Base-by-base conservation (phyloP, 2,797 vertebrate genomes). In the Alexandromys oeconomus region DNA sequence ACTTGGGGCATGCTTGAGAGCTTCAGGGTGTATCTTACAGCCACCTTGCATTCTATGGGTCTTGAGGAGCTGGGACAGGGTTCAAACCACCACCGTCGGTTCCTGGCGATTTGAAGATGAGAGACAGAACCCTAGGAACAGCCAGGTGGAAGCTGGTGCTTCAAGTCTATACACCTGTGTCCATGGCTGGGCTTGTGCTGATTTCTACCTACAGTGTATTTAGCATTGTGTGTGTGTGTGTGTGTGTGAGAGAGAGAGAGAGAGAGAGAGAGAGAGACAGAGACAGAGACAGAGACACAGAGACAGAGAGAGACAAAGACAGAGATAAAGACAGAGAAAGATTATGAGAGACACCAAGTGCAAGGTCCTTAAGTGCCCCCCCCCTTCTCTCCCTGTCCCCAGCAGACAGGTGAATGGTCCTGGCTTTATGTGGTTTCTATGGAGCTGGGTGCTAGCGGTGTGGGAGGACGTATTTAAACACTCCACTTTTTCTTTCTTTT, bases 371-470 rank as follows among this genome's bases (percentile, higher is more conserved):
- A 43, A 78, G 8, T 14, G 0, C 34, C 2, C 15, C 6, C 37
- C 0, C 51, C 51, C 51, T 11, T 37, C 43, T 57, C 1, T 2
- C 54, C 6, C 0, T 34, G 19, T 34, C 37, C 9, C 9, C 54
- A 0, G 37, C 8, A 1, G 61, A 40, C 2, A 0, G 31, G 19
- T 23, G 6, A 31, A 61, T 5, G n/a, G 54, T 17, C 4, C 0
- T 1, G 3, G 17, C 6, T 31, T 54, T 31, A 19, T 11, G 2
- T 14, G 23, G 6, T 59, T 57, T 43, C 46, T 12, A 0, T 11
- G 0, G 21, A 57, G 17, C 37, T n/a, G 10, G 43, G 37, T 46
- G 1, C 4, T 27, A 4, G 6, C n/a, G 5, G 48, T n/a, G 34
- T 85, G 40, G 54, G 2, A 37, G 0, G 1, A n/a, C 12, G 29